Conservation (phyloP, 2,888 invertebrate genomes). For the Gibbula magus region DNA sequence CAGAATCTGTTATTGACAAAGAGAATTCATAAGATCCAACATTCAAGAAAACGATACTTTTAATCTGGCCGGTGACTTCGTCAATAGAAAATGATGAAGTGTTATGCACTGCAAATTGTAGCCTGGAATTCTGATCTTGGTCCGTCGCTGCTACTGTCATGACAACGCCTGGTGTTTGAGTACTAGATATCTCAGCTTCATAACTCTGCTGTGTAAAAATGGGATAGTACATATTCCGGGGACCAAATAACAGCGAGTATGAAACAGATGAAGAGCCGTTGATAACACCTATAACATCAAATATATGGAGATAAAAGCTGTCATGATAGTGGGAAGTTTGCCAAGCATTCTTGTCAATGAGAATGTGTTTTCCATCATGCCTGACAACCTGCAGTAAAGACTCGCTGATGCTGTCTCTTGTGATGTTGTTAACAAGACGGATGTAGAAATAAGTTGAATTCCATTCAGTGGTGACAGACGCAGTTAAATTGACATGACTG, state of each 20-base stretch:
- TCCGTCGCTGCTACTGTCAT: not conserved
- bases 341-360: constrained; percentile 42
- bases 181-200: not conserved
- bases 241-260: constrained; percentile 37
- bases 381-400: constrained; percentile 26
- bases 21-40: not conserved
- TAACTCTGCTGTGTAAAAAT: constrained; percentile 23
- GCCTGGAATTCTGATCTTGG: not conserved
- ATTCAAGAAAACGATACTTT: not conserved
- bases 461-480: not conserved
- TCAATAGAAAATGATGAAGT: not conserved
- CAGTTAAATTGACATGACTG: constrained; percentile 27
- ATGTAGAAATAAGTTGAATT: constrained; percentile 32
- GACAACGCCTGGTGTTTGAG: not conserved
- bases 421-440: constrained; percentile 38
- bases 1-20: not conserved
- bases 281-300: constrained; percentile 28
- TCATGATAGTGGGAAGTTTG: constrained; percentile 42
- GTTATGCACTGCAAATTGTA: not conserved
- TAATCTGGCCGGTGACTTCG: not conserved
- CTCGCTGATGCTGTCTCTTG: not conserved
- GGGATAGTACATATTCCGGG: constrained; percentile 36
- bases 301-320: constrained; percentile 35
- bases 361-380: constrained; percentile 29
- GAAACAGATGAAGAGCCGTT: not conserved